Evolutionary conservation across 2,888 invertebrate species (phyloP).

Genomic region (Ormyrus nitidulus): DNA sequence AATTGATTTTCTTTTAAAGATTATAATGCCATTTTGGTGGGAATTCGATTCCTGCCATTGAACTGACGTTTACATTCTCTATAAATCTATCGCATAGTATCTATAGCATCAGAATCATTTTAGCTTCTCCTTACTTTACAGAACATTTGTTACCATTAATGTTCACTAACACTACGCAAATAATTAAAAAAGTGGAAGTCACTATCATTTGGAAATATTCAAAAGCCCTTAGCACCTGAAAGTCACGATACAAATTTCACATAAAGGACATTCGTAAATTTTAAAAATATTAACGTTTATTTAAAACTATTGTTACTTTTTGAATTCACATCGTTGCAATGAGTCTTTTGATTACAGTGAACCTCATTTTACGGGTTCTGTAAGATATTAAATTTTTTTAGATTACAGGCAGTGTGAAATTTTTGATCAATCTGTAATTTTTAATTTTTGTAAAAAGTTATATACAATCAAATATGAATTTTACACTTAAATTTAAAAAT

Average conservation of each 20-base stretch:
- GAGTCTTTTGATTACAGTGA: slow-evolving; percentile 30
- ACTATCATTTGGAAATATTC: slow-evolving; percentile 33
- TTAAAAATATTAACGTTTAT: no score
- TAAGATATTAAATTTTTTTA: not conserved
- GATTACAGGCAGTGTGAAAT: slow-evolving; percentile 28
- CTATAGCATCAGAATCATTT: not conserved
- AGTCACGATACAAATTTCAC: slow-evolving; percentile 6
- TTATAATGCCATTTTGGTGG: slow-evolving; percentile 13
- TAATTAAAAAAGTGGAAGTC: slow-evolving; percentile 27
- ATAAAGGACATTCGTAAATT: not conserved
- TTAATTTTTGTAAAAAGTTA: slow-evolving; percentile 1
- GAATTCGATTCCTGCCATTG: not conserved
- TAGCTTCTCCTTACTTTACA: not conserved
- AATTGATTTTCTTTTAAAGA: not conserved
- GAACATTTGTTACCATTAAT: not conserved
- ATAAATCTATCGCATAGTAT: not conserved
- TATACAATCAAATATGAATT: slow-evolving; percentile 1
- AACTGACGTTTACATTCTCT: not conserved
- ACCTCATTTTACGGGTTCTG: not conserved
- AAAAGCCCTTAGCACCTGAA: slow-evolving; percentile 37
- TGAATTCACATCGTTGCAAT: not conserved
- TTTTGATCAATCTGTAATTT: slow-evolving; percentile 18
- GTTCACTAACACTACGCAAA: not conserved
- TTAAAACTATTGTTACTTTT: not conserved
- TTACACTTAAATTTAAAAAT: slow-evolving; percentile 14